Evolutionary conservation across 2,113 vertebrate genomes (phyloP).

Genomic region (Apistogramma diplotaenia): DNA sequence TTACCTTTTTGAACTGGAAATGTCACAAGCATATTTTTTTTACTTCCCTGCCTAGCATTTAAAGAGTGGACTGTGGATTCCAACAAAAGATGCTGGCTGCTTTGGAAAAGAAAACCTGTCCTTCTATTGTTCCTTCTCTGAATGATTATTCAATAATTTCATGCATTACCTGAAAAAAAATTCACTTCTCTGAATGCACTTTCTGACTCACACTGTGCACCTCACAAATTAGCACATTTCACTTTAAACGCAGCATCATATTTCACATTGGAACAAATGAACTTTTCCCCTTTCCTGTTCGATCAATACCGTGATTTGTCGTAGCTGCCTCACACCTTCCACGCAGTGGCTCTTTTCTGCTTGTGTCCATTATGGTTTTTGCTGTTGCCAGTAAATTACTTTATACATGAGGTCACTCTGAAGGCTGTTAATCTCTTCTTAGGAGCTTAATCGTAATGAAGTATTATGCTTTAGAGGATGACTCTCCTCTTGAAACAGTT

Average conservation of each 20-base stretch:
- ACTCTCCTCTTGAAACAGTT: neutral
- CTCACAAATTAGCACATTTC: neutral
- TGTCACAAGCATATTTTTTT: neutral
- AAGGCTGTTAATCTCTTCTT: neutral
- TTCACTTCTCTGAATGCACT: too few relatives aligned
- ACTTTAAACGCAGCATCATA: neutral
- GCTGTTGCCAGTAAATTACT: neutral
- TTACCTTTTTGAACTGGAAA: neutral
- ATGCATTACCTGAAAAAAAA: neutral
- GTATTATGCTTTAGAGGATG: neutral
- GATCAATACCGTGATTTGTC: neutral
- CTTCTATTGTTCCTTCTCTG: neutral
- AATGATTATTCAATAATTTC: neutral
- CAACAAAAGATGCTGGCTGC: too few relatives aligned
- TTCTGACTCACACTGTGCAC: accelerated
- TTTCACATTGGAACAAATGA: neutral
- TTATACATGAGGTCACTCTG: accelerated
- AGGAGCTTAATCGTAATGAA: neutral
- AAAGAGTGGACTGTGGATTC: neutral
- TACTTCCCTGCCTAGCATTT: neutral
- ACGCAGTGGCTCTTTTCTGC: too few relatives aligned
- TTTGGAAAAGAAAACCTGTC: too few relatives aligned
- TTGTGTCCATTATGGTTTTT: neutral
- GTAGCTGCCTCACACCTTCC: neutral
- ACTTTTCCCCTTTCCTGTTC: neutral